Conservation (phyloP, 2,113 vertebrate species). For the Cavia porcellus region DNA sequence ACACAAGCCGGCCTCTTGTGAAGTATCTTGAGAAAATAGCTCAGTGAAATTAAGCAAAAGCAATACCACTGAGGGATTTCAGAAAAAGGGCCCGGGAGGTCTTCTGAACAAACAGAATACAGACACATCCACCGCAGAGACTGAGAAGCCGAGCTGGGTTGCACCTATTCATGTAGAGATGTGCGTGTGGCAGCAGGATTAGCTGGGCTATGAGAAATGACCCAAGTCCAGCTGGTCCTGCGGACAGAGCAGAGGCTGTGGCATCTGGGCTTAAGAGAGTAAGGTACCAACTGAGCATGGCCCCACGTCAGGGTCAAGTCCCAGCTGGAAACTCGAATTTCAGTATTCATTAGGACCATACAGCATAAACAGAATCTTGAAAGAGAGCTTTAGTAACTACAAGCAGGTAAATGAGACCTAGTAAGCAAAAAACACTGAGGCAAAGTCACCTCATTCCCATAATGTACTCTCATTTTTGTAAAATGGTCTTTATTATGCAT, state of each 20-base stretch:
- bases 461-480: neutral
- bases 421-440: neutral
- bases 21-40: neutral
- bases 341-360: neutral
- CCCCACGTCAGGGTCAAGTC: neutral
- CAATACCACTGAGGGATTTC: neutral
- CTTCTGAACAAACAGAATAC: neutral
- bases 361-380: neutral
- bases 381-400: neutral
- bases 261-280: no score
- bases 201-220: fast-evolving
- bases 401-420: neutral
- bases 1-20: no score
- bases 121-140: neutral
- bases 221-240: neutral
- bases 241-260: neutral
- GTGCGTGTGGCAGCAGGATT: no score
- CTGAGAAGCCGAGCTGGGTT: fast-evolving
- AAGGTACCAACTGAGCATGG: fast-evolving
- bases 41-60: neutral
- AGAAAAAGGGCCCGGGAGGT: neutral
- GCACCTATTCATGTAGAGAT: neutral
- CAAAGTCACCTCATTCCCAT: neutral
- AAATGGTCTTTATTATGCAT: no score
- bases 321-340: neutral